These are phyloP conservation scores for Sylvicola fuscatus DNA, from an alignment of 2,888 invertebrate species.

Conservation along the genomic window DNA sequence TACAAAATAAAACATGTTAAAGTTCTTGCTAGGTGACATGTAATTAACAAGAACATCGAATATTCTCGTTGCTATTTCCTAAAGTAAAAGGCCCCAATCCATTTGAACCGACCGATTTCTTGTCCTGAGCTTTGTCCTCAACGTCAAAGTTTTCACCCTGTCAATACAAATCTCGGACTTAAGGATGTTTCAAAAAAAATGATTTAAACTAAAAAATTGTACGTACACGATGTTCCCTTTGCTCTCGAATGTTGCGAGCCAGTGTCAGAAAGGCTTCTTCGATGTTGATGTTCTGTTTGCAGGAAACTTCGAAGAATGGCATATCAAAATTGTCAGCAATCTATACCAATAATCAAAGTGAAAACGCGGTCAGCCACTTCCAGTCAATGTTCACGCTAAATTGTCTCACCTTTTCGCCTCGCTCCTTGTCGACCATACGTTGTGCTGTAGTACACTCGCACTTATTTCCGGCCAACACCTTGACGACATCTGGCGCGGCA, in stretches of 20 bases:
- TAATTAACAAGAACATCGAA: slow-evolving; percentile 24
- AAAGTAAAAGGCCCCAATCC: slow-evolving; percentile 24
- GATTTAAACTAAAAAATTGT: slow-evolving; percentile 1
- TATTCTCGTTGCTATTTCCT: slow-evolving; percentile 22
- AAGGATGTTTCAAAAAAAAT: slow-evolving; percentile 1
- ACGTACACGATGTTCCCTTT: slow-evolving; percentile 49
- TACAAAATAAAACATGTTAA: too few relatives aligned
- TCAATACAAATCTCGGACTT: too few relatives aligned
- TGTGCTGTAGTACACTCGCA: slow-evolving; percentile 55
- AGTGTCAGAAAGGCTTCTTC: slow-evolving; percentile 63
- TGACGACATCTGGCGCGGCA: slow-evolving; percentile 69
- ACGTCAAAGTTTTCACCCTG: slow-evolving; percentile 28
- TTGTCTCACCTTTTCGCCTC: slow-evolving; percentile 51
- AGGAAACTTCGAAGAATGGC: slow-evolving; percentile 76
- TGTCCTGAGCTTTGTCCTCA: slow-evolving; percentile 21
- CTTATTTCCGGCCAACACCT: slow-evolving; percentile 70
- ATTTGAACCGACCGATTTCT: slow-evolving; percentile 19
- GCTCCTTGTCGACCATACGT: slow-evolving; percentile 55
- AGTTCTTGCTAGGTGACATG: too few relatives aligned
- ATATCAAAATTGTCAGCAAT: slow-evolving; percentile 74
- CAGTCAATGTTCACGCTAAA: too few relatives aligned
- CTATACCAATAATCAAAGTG: too few relatives aligned
- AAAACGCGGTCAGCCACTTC: too few relatives aligned
- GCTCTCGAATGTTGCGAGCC: slow-evolving; percentile 65
- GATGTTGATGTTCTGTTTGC: slow-evolving; percentile 69